phyloP scores from a whole-genome alignment of 1,140 invertebrate species.

The Dreissena polymorpha region DNA sequence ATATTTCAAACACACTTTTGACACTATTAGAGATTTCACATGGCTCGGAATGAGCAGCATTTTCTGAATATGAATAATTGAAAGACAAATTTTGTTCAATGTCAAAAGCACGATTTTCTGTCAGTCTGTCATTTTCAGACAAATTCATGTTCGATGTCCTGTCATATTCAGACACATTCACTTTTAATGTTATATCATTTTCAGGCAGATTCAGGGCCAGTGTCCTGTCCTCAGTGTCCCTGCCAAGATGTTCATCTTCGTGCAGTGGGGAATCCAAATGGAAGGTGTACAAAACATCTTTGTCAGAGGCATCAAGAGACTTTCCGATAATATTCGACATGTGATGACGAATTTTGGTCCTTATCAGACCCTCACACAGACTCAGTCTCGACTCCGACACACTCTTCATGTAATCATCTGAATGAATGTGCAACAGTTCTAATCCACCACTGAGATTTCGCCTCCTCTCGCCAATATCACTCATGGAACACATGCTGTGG shows the following conservation, averaged over 20 bases:
- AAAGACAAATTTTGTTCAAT: too few relatives aligned
- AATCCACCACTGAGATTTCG: background rate
- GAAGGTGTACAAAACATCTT: conserved; percentile 21
- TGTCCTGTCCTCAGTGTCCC: too few relatives aligned
- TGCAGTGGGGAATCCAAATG: conserved; percentile 14
- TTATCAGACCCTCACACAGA: conserved; percentile 40
- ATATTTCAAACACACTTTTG: too few relatives aligned
- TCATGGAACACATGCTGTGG: background rate
- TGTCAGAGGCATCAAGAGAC: conserved; percentile 18
- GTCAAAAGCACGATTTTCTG: too few relatives aligned
- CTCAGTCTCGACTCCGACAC: conserved; percentile 19
- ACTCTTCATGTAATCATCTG: conserved; percentile 30
- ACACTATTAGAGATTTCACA: too few relatives aligned
- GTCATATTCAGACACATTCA: background rate
- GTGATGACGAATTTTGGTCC: conserved; percentile 34
- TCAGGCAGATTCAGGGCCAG: background rate
- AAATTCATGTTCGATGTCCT: too few relatives aligned
- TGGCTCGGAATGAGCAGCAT: too few relatives aligned
- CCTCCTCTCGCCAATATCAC: background rate
- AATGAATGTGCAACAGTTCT: background rate
- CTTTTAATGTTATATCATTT: background rate
- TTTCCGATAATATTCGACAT: conserved; percentile 53
- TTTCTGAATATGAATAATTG: too few relatives aligned
- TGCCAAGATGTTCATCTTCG: background rate
- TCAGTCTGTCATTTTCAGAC: too few relatives aligned